Conservation (phyloP, 2,113 vertebrate genomes). For the Tauraco erythrolophus region DNA sequence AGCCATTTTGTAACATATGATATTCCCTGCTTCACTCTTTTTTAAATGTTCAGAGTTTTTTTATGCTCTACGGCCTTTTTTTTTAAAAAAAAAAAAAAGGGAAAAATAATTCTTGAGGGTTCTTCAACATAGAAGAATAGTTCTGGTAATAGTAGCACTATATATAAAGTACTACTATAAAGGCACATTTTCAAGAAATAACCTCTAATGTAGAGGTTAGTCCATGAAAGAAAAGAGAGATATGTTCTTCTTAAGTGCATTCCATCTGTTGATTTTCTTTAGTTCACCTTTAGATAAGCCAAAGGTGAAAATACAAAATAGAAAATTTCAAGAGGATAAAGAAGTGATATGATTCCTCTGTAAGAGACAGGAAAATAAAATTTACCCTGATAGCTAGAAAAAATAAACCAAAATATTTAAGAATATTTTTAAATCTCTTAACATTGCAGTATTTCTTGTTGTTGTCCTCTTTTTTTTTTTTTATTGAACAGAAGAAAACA, state of each 20-base stretch:
- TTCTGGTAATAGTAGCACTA: neutral
- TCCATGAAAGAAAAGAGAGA: neutral
- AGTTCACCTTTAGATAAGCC: neutral
- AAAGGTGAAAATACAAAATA: neutral
- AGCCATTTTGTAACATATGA: neutral
- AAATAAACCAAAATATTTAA: neutral
- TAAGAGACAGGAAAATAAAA: neutral
- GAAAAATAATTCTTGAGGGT: neutral
- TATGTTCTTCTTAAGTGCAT: neutral
- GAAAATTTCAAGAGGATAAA: neutral
- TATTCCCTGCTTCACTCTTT: neutral
- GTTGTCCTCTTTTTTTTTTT: neutral
- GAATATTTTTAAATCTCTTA: neutral
- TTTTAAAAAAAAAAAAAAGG: neutral
- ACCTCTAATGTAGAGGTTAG: neutral
- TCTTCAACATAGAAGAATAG: neutral
- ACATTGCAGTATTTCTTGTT: neutral
- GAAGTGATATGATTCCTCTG: neutral
- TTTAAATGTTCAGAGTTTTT: neutral
- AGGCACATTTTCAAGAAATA: neutral
- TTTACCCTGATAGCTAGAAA: neutral
- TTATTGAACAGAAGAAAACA: neutral
- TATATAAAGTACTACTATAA: neutral
- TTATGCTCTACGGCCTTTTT: neutral
- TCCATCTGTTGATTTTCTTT: neutral